phyloP scores from a whole-genome alignment of 2,888 invertebrate genomes.

The Bellardia pandia region DNA sequence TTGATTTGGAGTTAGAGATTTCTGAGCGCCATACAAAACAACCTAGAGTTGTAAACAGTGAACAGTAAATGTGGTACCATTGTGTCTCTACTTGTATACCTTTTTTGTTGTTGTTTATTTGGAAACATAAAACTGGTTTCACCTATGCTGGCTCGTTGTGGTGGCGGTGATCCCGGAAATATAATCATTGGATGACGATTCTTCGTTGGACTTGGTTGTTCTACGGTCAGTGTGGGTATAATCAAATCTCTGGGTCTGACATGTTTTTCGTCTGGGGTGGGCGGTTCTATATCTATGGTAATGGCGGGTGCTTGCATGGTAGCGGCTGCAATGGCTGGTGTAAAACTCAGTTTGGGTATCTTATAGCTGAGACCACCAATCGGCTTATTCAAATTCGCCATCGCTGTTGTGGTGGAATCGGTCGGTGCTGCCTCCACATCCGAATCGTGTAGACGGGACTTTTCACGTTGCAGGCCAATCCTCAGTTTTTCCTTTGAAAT shows the following conservation, averaged over 20 bases:
- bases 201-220: conserved; percentile 89
- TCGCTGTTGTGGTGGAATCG: conserved; percentile 77
- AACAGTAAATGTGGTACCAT: conserved; percentile 63
- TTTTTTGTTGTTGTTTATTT: conserved; percentile 85
- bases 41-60: conserved; percentile 64
- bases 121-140: conserved; percentile 83
- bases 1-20: background rate
- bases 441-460: conserved; percentile 73
- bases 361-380: conserved; percentile 61
- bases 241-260: conserved; percentile 85
- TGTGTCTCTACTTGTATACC: conserved; percentile 78
- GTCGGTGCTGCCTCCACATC: conserved; percentile 77
- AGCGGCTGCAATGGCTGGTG: conserved; percentile 69
- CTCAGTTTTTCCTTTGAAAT: conserved; percentile 73
- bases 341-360: conserved; percentile 70
- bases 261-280: conserved; percentile 79
- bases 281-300: conserved; percentile 80
- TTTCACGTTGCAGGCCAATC: conserved; percentile 73
- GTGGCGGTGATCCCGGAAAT: conserved; percentile 86
- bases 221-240: conserved; percentile 88
- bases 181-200: conserved; percentile 84
- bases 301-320: conserved; percentile 74
- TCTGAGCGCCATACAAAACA: conserved; percentile 65
- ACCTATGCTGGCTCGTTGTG: conserved; percentile 84
- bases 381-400: conserved; percentile 75